Evolutionary conservation across 2,113 vertebrate genomes (phyloP).

Genomic region (Pedetes capensis): DNA sequence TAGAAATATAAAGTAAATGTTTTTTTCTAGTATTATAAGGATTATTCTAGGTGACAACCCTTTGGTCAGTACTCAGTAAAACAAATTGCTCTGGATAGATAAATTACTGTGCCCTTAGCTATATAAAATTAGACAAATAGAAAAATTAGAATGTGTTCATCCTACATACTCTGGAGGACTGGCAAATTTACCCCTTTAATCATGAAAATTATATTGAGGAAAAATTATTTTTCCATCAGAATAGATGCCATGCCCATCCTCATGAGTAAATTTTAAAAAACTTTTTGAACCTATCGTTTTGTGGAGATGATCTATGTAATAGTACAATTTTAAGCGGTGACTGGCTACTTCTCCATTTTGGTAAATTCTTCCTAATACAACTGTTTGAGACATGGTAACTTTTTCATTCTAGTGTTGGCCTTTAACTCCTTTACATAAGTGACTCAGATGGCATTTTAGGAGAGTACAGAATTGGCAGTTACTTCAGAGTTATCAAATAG

Average conservation of each 20-base stretch:
- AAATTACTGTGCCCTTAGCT: neutral
- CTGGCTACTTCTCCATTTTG: neutral
- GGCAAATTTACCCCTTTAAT: neutral
- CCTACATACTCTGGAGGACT: neutral
- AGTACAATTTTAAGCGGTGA: neutral
- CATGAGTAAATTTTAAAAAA: neutral
- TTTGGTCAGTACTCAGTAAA: neutral
- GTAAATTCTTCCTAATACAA: neutral
- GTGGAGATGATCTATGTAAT: neutral
- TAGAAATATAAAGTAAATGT: neutral
- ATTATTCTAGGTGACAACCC: neutral
- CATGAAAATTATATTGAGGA: neutral
- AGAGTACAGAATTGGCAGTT: neutral
- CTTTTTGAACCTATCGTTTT: neutral
- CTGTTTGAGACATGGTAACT: neutral
- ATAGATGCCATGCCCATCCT: neutral
- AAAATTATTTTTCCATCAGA: conserved; percentile 27
- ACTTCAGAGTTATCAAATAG: neutral
- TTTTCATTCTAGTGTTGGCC: neutral
- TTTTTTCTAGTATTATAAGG: neutral
- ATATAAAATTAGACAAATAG: neutral
- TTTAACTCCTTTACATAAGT: neutral
- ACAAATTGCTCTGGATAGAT: neutral
- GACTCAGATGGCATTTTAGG: neutral
- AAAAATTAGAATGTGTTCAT: neutral